These are phyloP conservation scores for Trichomalopsis sarcophagae DNA, from an alignment of 1,140 invertebrate species.

Conservation along the genomic window DNA sequence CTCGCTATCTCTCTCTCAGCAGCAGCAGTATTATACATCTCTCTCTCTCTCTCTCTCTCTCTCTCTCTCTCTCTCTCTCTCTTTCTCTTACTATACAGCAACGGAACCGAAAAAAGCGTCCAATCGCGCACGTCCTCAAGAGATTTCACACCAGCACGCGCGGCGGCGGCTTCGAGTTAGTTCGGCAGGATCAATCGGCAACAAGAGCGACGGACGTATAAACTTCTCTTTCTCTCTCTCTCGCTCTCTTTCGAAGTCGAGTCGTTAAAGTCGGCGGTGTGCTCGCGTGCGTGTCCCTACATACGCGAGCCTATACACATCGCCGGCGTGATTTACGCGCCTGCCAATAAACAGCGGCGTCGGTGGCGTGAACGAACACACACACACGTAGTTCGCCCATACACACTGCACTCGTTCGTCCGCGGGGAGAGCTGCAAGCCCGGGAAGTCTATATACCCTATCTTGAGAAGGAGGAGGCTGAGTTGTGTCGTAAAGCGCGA, in stretches of 20 bases:
- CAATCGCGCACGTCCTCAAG: background rate
- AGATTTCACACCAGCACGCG: background rate
- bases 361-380: background rate
- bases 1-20: background rate
- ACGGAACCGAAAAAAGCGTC: background rate
- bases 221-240: background rate
- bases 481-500: background rate
- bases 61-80: too few species aligned
- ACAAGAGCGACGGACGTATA: background rate
- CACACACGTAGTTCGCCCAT: background rate
- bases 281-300: background rate
- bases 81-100: too few species aligned
- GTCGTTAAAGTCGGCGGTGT: background rate
- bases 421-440: background rate
- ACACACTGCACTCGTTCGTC: background rate
- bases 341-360: constrained; percentile 23
- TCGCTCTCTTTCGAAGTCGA: background rate
- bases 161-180: background rate
- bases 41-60: too few species aligned
- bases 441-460: background rate
- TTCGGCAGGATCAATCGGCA: background rate
- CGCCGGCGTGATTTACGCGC: constrained; percentile 17
- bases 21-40: background rate
- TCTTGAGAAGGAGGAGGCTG: background rate
- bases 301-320: background rate